Conservation (phyloP, 2,797 vertebrate genomes). For the Anguilla marmorata region DNA sequence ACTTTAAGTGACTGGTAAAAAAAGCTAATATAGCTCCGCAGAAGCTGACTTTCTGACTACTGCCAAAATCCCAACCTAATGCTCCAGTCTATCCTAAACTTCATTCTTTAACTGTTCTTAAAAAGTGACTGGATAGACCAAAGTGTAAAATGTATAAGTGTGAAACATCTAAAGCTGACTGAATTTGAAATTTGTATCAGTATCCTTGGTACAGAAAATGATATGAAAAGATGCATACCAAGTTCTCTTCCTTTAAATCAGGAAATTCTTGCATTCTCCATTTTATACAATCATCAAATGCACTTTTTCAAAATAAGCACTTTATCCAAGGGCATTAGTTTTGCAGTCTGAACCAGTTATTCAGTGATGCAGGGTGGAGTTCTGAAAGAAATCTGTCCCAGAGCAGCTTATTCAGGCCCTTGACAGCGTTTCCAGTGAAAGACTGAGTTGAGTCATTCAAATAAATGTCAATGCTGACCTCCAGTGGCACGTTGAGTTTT, state of each 20-base stretch:
- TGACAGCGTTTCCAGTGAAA: slow-evolving; percentile 10
- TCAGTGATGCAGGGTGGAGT: neutral
- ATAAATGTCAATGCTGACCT: slow-evolving; percentile 68
- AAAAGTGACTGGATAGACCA: neutral
- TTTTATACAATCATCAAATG: neutral
- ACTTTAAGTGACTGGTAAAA: neutral
- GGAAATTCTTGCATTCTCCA: neutral
- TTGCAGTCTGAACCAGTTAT: neutral
- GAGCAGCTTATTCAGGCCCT: neutral
- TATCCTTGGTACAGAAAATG: neutral
- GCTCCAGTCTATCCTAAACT: neutral
- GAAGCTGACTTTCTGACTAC: neutral
- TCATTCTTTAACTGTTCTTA: neutral
- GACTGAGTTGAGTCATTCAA: slow-evolving; percentile 31
- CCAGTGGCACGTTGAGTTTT: slow-evolving; percentile 65
- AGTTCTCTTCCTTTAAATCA: neutral
- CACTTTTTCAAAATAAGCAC: neutral
- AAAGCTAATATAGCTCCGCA: neutral
- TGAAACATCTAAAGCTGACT: neutral
- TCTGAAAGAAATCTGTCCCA: neutral
- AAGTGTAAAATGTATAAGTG: neutral
- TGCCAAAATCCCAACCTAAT: neutral
- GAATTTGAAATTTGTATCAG: neutral
- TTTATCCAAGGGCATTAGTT: neutral
- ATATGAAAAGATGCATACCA: neutral